A percentile compares a stretch with the other conserved stretches of the same genome.
These are phyloP conservation scores for Acyrthosiphon pisum DNA, from an alignment of 1,140 invertebrate species.

Conservation along the genomic window DNA sequence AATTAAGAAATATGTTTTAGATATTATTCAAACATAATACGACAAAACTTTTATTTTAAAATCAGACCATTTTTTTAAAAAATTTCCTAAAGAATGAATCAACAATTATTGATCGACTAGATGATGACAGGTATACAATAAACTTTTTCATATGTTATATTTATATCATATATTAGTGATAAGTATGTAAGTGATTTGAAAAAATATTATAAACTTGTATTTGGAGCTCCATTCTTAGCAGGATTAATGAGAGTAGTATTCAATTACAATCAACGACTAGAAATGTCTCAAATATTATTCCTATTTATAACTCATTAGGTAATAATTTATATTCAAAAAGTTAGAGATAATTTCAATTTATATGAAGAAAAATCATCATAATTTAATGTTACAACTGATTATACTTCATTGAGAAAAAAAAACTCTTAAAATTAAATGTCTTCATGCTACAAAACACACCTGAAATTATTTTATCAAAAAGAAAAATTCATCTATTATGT, in stretches of 20 bases:
- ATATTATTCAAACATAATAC: no score
- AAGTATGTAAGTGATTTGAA: no score
- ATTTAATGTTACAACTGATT: neutral
- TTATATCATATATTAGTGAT: no score
- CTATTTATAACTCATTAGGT: neutral
- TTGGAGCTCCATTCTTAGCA: neutral
- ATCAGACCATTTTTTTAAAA: no score
- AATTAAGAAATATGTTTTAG: no score
- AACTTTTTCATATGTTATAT: no score
- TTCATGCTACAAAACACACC: neutral
- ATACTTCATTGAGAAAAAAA: neutral
- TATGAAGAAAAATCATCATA: neutral
- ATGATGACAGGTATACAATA: no score
- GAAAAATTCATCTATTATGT: neutral
- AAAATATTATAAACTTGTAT: no score
- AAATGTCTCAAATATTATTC: slow-evolving; percentile 7
- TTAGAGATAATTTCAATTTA: neutral
- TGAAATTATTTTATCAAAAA: slow-evolving; percentile 8
- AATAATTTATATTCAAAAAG: neutral
- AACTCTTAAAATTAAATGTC: neutral
- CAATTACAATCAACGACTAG: neutral
- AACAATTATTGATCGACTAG: no score
- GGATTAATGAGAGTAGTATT: neutral
- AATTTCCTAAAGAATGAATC: no score
- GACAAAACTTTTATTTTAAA: no score